These are phyloP conservation scores for Anabacerthia variegaticeps DNA, from an alignment of 2,797 vertebrate species.

Conservation along the genomic window DNA sequence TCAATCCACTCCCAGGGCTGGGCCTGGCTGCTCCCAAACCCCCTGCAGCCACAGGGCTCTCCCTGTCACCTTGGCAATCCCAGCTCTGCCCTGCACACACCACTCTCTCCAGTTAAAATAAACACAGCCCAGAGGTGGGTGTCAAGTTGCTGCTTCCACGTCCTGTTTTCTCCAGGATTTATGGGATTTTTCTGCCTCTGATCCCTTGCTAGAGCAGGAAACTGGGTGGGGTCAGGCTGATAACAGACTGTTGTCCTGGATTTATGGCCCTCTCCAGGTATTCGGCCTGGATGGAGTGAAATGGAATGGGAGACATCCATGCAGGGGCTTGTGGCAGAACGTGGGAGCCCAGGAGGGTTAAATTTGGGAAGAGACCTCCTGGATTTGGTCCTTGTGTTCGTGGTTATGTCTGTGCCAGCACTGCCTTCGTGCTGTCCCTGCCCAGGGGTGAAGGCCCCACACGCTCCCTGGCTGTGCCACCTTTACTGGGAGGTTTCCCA, in stretches of 20 bases:
- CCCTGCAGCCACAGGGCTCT: not conserved
- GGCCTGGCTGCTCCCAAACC: not conserved
- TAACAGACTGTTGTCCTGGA: not conserved
- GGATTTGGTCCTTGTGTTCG: not conserved
- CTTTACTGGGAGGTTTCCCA: not conserved
- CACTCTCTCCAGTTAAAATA: not conserved
- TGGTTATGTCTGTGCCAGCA: not conserved
- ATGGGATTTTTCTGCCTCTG: not conserved
- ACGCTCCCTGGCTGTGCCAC: not conserved
- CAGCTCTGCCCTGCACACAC: not conserved
- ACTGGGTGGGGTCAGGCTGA: not conserved
- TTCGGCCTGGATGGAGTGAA: not conserved
- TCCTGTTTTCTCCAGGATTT: not conserved
- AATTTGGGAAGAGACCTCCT: not conserved
- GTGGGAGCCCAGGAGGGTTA: not conserved
- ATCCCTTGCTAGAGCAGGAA: not conserved
- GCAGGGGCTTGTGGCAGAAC: not conserved
- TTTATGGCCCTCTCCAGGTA: not conserved
- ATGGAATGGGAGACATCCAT: not conserved
- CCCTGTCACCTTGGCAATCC: not conserved
- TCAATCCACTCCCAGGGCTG: fast-evolving
- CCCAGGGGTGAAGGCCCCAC: fast-evolving
- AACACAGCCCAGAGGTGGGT: not conserved
- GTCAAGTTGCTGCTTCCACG: not conserved
- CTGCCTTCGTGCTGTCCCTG: not conserved